Evolutionary conservation across 2,888 invertebrate species (phyloP).

Genomic region (Xestia rhomboidea): DNA sequence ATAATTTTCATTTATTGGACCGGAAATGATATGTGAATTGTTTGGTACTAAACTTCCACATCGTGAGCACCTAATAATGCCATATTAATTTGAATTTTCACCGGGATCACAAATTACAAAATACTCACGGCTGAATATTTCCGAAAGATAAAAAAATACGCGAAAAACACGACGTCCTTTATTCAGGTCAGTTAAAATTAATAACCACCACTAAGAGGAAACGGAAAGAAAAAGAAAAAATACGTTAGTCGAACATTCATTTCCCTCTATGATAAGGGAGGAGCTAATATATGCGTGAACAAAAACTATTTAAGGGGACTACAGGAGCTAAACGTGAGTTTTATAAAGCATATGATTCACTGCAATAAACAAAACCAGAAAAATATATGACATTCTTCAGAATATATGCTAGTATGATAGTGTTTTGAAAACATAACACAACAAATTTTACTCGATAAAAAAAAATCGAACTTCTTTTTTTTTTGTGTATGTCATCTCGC

Average conservation of each 20-base stretch:
- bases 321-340: too few species aligned
- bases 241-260: slow-evolving; percentile 34
- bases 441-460: too few species aligned
- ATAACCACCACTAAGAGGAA: slow-evolving; percentile 36
- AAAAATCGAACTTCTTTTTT: too few species aligned
- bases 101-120: neutral
- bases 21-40: slow-evolving; percentile 22
- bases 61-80: slow-evolving; percentile 13
- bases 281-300: slow-evolving; percentile 29
- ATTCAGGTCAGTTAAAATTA: slow-evolving; percentile 37
- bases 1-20: slow-evolving; percentile 40
- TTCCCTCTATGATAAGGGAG: slow-evolving; percentile 39
- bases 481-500: too few species aligned
- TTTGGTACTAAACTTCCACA: slow-evolving; percentile 15
- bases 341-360: too few species aligned
- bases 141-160: neutral
- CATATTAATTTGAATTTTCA: neutral
- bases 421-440: too few species aligned
- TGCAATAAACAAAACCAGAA: too few species aligned
- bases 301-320: slow-evolving; percentile 32
- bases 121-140: neutral
- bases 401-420: too few species aligned
- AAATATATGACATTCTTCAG: too few species aligned
- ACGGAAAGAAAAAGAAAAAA: slow-evolving; percentile 28
- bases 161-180: slow-evolving; percentile 7